Conservation (phyloP, 2,113 vertebrate species). For the Irena cyanogastra region DNA sequence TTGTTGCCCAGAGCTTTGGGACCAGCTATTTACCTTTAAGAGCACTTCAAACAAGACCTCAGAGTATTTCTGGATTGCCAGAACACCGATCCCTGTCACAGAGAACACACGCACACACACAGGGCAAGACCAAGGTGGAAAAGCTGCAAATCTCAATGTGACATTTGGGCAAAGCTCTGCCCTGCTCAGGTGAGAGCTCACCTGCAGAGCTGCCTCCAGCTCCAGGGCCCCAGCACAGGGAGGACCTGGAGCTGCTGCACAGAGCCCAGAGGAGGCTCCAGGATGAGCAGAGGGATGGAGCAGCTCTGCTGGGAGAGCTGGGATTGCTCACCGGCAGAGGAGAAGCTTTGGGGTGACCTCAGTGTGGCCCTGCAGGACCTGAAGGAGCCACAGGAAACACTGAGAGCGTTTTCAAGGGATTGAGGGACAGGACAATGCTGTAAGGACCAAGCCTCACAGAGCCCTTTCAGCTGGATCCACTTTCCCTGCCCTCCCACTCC, state of each 20-base stretch:
- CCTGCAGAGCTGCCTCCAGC: neutral
- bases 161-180: neutral
- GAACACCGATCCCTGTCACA: neutral
- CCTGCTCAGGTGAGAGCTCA: neutral
- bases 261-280: neutral
- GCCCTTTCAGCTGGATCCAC: neutral
- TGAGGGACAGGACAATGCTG: neutral
- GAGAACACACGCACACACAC: neutral
- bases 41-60: neutral
- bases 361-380: neutral
- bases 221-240: neutral
- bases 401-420: neutral
- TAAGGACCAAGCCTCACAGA: neutral
- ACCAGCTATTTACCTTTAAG: neutral
- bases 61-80: neutral
- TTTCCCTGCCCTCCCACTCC: neutral
- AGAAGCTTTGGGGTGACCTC: neutral
- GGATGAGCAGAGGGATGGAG: neutral
- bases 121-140: neutral
- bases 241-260: neutral
- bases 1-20: neutral
- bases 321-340: neutral
- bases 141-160: neutral
- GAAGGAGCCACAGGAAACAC: neutral
- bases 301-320: neutral